Evolutionary conservation across 2,797 vertebrate genomes (phyloP).

Genomic region (Rallus crepitans): DNA sequence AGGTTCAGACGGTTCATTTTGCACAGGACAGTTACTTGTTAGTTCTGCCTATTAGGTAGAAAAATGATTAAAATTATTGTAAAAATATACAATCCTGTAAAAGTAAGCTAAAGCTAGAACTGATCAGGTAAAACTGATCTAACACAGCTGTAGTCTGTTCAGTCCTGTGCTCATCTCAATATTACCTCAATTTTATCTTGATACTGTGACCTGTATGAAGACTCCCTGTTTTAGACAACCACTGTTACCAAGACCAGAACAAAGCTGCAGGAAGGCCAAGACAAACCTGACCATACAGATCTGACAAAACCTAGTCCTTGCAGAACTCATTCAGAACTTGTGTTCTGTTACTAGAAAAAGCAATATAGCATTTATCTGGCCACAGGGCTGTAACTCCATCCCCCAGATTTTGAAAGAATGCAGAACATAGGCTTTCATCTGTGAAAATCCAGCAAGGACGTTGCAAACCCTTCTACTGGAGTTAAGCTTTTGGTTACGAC

Average conservation of each 20-base stretch:
- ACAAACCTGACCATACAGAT: not conserved
- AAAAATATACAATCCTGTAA: not conserved
- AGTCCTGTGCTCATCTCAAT: too few relatives aligned
- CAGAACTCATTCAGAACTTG: not conserved
- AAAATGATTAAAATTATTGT: not conserved
- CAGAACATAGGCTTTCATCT: not conserved
- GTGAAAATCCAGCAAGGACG: not conserved
- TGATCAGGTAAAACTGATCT: not conserved
- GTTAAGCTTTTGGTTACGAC: not conserved
- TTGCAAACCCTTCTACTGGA: not conserved
- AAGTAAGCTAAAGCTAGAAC: not conserved
- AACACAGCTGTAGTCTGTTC: too few relatives aligned
- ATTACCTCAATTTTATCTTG: too few relatives aligned
- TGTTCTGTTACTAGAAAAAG: not conserved
- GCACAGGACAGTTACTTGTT: not conserved
- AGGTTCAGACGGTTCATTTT: not conserved
- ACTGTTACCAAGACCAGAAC: not conserved
- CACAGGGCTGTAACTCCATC: not conserved
- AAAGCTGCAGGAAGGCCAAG: not conserved
- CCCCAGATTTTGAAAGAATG: not conserved
- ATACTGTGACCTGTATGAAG: too few relatives aligned
- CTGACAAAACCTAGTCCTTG: not conserved
- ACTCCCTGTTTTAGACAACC: not conserved
- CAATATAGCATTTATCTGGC: not conserved
- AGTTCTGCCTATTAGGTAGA: not conserved